Evolutionary conservation across 2,888 invertebrate genomes (phyloP), one percentile per base, ranked within the genome.

Genomic region (Lithosia quadra): DNA sequence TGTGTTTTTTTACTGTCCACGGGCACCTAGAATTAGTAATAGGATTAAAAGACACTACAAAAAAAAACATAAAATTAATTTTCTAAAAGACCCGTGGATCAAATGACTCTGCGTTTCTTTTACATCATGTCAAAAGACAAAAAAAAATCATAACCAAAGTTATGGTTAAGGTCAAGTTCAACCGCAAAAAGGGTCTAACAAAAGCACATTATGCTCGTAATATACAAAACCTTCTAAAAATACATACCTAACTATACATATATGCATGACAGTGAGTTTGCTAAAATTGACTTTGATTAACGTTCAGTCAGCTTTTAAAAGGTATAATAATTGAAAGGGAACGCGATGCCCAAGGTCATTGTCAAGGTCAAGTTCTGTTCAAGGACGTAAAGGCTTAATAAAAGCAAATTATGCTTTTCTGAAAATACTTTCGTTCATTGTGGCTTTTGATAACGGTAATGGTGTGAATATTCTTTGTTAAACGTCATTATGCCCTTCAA

Each of bases 321-420:
- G 49, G 49, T 7, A n/a, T n/a, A 49, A 49, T 18, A 49, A 49
- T 49, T 49, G 49, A 49, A 49, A 49, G 18, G 49, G 49, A 28
- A 39, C n/a, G 24, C 4, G 15, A 11, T 10, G 11, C 10, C 10
- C 24, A 62, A 13, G 13, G 13, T 49, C 4, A 49, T 22, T 36
- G 13, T 36, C 59, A 49, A 61, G 24, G 61, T 61, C 61, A 61
- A 39, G 59, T 10, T n/a, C n/a, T n/a, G n/a, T n/a, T 43, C 4
- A 49, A 24, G 24, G 24, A 28, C n/a, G 24, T 43, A 4, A 24
- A 24, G 11, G 5, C 21, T 0, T 49, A n/a, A 18, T 18, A 39
- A 60, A 39, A 62, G 49, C 21, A 33, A 60, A 36, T 22, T 15
- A 62, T 62, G 7, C 22, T 36, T 24, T 60, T 2, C 33, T 13